These are phyloP conservation scores for Danaus chrysippus DNA, from an alignment of 2,888 invertebrate species.

Conservation along the genomic window DNA sequence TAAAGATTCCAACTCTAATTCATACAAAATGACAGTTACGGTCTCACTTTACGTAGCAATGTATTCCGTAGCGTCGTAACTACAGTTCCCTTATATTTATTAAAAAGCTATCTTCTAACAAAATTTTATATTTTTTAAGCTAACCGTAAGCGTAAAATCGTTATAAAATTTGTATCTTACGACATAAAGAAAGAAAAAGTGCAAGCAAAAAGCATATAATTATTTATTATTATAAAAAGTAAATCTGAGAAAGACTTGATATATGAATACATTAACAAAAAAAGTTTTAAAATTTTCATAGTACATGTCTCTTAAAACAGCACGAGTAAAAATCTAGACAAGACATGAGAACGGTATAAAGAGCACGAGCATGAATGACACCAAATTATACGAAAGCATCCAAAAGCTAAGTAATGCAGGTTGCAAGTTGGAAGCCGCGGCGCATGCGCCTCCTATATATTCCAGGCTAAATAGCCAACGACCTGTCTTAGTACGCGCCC, in stretches of 20 bases:
- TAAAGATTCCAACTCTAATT: too few relatives aligned
- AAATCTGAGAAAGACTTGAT: too few relatives aligned
- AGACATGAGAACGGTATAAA: conserved; percentile 4
- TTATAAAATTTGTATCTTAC: too few relatives aligned
- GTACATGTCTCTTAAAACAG: not conserved
- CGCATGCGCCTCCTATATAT: conserved; percentile 51
- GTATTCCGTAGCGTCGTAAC: too few relatives aligned
- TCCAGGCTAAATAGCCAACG: conserved; percentile 58
- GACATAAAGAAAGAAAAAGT: too few relatives aligned
- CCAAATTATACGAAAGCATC: conserved; percentile 28
- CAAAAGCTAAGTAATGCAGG: conserved; percentile 41
- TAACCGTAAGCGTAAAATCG: too few relatives aligned
- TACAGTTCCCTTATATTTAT: too few relatives aligned
- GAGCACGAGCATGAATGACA: conserved; percentile 13
- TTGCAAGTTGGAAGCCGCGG: conserved; percentile 52
- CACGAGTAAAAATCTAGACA: conserved; percentile 4
- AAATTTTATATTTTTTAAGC: too few relatives aligned
- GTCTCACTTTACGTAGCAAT: too few relatives aligned
- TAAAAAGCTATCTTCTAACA: too few relatives aligned
- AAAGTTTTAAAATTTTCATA: not conserved
- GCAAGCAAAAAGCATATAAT: not conserved
- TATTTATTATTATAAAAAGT: too few relatives aligned
- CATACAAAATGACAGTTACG: too few relatives aligned
- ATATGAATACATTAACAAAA: not conserved
- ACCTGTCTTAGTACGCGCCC: conserved; percentile 65